Base-by-base conservation (phyloP, 2,113 vertebrate species). In the Solea solea region DNA sequence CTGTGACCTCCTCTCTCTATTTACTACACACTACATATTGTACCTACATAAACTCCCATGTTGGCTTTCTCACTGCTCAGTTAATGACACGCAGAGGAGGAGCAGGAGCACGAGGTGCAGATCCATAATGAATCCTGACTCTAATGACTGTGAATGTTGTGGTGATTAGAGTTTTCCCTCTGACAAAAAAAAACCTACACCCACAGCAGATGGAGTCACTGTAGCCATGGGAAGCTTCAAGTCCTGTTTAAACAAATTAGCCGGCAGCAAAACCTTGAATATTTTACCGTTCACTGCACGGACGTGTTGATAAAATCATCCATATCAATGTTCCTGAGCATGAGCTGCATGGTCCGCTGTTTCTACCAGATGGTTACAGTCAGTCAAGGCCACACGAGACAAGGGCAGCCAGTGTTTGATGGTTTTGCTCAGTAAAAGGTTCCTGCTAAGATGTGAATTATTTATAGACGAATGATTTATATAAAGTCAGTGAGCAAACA, bases 191-290 rank as follows among this genome's bases (percentile, higher is more conserved):
- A 67, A 65, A 80, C 44, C 67, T 77, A 67, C 51, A 59, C 54
- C 46, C 41, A 53, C 80, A 74, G 66, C 87, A 91, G 86, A 86
- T 86, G 85, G 79, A 81, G 64, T 56, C 34, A 11, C 72, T 64
- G 27, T 39, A 64, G 75, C 66, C 52, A 5, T 25, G 62, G 48
- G 56, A 69, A 74, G 77, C 74, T 16, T 39, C 50, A 66, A 67
- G 64, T 45, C 63, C 64, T 90, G 83, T 82, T 82, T 89, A 91
- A 93, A 92, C 88, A 93, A 91, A 93, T 91, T 85, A 91, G 67
- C 56, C 52, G 40, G 34, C 56, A 53, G 70, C 28, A 1, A 77
- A 78, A 85, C 76, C 54, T 81, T 85, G 61, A 75, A 83, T 86
- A 74, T 80, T 82, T 76, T 61, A 90, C 81, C 15, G 67, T 1